Base-by-base conservation (phyloP, 2,113 vertebrate genomes). In the Orthonyx spaldingii region DNA sequence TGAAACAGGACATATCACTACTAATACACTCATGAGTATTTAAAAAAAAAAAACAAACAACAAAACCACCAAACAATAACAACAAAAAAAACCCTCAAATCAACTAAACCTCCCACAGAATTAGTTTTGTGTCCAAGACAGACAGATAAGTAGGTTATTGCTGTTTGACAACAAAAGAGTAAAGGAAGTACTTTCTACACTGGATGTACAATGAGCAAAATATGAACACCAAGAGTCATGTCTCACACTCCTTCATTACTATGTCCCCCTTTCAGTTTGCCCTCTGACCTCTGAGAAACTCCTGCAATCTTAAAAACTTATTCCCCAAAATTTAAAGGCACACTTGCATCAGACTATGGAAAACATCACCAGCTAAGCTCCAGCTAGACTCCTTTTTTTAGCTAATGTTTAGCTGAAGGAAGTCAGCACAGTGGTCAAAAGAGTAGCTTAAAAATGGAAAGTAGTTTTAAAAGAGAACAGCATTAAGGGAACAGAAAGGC, bases 171-270 rank as follows among this genome's bases (percentile, higher is more conserved):
- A 49, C 11, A 75, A 24, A 64, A 72, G 30, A 64, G 16, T 52
- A 64, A 57, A 70, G 19, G 35, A 88, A 71, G 16, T 52, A 39
- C 64, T 28, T 91, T 41, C 42, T 35, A 56, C 7, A 7, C 0
- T 4, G 11, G 18, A 44, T 47, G 7, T 20, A 69, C 16, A 81
- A 28, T 6, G 15, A 74, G 20, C 7, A 64, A 60, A 21, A 44
- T 4, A 63, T 0, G 0, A 60, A 90, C 16, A 66, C 19, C 26
- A 49, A 35, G 7, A 64, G 12, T 23, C 6, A 42, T 20, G n/a
- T 16, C 20, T 80, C 24, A 27, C 0, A 9, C 27, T n/a, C 18
- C n/a, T 57, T 16, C 55, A 24, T 13, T n/a, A 59, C 3, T 60
- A 39, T 5, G 8, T 10, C 35, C 24, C 66, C n/a, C 49, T 77